Evolutionary conservation across 2,113 vertebrate genomes (phyloP).

Genomic region (Poeciliopsis occidentalis): DNA sequence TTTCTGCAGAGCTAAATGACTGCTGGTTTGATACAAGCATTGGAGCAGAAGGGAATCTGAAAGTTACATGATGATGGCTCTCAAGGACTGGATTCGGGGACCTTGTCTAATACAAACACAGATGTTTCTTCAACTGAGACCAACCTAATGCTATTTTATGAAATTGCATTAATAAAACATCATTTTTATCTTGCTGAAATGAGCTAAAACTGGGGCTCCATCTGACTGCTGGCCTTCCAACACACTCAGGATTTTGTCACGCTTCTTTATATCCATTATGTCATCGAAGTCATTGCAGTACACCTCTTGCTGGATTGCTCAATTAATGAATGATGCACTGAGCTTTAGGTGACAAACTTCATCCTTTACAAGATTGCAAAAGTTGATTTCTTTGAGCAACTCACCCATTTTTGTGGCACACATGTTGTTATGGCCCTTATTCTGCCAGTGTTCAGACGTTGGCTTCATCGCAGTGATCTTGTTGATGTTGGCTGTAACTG

Average conservation of each 20-base stretch:
- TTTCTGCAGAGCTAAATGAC: neutral
- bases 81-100: neutral
- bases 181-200: neutral
- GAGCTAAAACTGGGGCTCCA: too few species aligned
- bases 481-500: neutral
- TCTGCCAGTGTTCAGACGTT: neutral
- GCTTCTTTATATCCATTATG: too few species aligned
- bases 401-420: neutral
- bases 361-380: too few species aligned
- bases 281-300: too few species aligned
- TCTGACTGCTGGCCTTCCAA: too few species aligned
- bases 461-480: neutral
- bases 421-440: neutral
- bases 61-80: neutral
- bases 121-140: neutral
- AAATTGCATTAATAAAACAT: neutral
- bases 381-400: neutral
- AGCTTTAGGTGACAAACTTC: too few species aligned
- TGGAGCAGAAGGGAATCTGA: too few species aligned
- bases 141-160: neutral
- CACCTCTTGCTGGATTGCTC: too few species aligned
- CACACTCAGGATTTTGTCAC: too few species aligned
- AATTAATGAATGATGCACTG: too few species aligned
- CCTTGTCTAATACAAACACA: neutral
- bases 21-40: neutral